phyloP scores from a whole-genome alignment of 2,797 vertebrate genomes.

The Coilia nasus region DNA sequence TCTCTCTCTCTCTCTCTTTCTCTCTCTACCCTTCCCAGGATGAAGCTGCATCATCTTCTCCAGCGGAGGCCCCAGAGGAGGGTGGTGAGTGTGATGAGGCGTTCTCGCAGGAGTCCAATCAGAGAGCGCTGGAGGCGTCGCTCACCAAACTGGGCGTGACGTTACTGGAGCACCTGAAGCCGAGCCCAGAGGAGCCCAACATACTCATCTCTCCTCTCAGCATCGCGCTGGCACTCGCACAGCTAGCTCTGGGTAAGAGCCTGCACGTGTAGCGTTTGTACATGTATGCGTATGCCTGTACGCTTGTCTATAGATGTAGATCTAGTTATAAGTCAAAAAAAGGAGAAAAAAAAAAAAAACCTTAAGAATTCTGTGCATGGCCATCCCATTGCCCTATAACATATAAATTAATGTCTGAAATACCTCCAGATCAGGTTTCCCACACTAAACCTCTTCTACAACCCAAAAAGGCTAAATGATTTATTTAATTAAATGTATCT shows the following conservation, averaged over 20 bases:
- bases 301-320: too few relatives aligned
- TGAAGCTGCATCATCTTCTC: not conserved
- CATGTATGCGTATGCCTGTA: not conserved
- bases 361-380: not conserved
- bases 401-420: not conserved
- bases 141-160: constrained; percentile 79
- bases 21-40: constrained; percentile 38
- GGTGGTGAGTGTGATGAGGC: constrained; percentile 53
- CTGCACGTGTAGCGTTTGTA: not conserved
- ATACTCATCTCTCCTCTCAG: constrained; percentile 87
- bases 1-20: not conserved
- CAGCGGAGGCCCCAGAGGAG: not conserved
- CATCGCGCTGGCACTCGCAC: constrained; percentile 82
- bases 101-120: constrained; percentile 63
- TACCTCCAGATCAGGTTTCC: not conserved
- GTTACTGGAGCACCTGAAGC: constrained; percentile 77
- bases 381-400: too few relatives aligned
- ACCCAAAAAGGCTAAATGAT: too few relatives aligned
- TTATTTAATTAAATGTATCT: too few relatives aligned
- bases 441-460: too few relatives aligned
- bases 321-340: not conserved
- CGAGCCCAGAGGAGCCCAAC: constrained; percentile 73
- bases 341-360: not conserved
- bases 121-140: constrained; percentile 61
- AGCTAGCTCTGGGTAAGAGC: constrained; percentile 84